phyloP scores from a whole-genome alignment of 2,113 vertebrate species.

The Isichthys henryi region DNA sequence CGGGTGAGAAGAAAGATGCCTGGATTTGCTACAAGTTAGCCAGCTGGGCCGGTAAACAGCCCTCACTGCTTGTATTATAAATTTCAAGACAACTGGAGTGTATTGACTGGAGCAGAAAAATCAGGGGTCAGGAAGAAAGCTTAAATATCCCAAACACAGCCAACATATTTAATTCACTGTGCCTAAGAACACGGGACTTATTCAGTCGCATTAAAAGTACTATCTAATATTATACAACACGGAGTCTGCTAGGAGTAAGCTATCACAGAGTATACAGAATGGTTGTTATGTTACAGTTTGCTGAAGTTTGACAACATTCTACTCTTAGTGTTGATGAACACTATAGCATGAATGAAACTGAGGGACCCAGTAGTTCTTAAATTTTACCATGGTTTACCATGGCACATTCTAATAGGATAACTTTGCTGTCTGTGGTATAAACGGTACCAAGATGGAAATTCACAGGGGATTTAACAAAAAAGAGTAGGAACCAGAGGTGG shows the following conservation, averaged over 20 bases:
- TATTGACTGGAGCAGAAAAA: conserved; percentile 23
- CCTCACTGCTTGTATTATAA: conserved; percentile 25
- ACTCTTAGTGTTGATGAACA: neutral
- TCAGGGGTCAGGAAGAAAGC: neutral
- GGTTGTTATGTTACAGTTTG: neutral
- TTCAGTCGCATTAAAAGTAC: neutral
- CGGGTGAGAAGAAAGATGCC: conserved; percentile 16
- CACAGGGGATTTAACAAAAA: neutral
- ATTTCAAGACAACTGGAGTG: conserved; percentile 33
- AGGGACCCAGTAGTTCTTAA: neutral
- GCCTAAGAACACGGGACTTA: neutral
- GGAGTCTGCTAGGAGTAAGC: neutral
- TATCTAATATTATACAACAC: neutral
- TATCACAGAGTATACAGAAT: neutral
- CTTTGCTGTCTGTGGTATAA: neutral
- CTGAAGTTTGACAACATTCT: neutral
- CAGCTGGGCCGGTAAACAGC: conserved; percentile 26
- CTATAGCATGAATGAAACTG: neutral
- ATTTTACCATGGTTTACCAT: neutral
- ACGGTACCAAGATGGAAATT: neutral
- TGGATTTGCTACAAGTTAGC: conserved; percentile 31
- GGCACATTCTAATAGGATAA: neutral
- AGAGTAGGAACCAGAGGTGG: neutral
- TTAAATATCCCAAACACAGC: neutral
- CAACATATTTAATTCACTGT: neutral